These are phyloP conservation scores for Eurypyga helias DNA, from an alignment of 2,113 vertebrate species.

Conservation along the genomic window DNA sequence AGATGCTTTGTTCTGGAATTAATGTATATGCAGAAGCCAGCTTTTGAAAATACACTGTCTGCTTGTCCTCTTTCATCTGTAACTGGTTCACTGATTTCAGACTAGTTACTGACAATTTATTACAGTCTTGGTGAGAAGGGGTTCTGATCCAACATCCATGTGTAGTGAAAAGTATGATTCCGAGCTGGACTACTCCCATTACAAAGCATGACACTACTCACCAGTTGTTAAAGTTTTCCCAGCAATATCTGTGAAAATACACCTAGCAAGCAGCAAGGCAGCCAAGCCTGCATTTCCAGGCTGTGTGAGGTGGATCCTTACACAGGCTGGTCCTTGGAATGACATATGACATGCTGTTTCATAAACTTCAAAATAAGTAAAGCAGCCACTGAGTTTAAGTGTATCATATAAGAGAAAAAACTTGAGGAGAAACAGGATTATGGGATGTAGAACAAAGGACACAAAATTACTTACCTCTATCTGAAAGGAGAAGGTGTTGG, in stretches of 20 bases:
- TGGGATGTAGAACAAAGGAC: background rate
- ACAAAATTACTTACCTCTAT: background rate
- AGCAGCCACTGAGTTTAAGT: background rate
- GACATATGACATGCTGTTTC: background rate
- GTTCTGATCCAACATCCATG: background rate
- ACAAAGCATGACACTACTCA: background rate
- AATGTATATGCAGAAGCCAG: background rate
- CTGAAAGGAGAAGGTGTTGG: background rate
- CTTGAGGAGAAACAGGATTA: background rate
- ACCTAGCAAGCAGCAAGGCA: background rate
- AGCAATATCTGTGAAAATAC: rapidly evolving
- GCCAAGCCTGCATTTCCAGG: background rate
- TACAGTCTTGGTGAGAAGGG: background rate
- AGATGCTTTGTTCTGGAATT: background rate
- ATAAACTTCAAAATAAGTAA: background rate
- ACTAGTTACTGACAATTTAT: background rate
- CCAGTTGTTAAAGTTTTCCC: background rate
- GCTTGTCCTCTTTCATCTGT: background rate
- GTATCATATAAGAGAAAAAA: background rate
- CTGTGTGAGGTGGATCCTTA: background rate
- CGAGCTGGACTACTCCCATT: background rate
- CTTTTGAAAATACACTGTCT: background rate
- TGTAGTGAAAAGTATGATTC: background rate
- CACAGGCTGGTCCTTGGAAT: background rate
- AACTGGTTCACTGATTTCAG: background rate